Percentiles rank a stretch among this genome's conserved stretches.
These are phyloP conservation scores for Euphydryas editha DNA, from an alignment of 2,888 invertebrate species.

Conservation along the genomic window DNA sequence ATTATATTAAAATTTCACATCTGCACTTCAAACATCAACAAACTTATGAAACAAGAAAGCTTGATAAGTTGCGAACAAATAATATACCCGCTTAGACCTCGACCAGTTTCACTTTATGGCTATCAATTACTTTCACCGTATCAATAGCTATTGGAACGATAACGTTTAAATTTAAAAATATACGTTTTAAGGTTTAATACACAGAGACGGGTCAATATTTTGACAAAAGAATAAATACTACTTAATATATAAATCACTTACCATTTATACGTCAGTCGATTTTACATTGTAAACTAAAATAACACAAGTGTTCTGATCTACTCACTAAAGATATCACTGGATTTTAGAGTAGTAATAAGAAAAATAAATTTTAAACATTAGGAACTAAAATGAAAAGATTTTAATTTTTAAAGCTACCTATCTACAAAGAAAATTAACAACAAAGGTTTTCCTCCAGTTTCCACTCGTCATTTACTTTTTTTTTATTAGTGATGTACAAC, in stretches of 20 bases:
- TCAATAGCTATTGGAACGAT: slow-evolving; percentile 6
- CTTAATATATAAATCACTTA: slow-evolving; percentile 51
- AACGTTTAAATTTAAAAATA: slow-evolving; percentile 11
- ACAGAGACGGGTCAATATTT: slow-evolving; percentile 26
- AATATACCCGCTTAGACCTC: slow-evolving; percentile 6
- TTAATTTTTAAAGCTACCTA: slow-evolving; percentile 32
- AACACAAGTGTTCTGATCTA: slow-evolving; percentile 28
- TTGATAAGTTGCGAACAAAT: slow-evolving; percentile 1
- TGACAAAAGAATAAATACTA: slow-evolving; percentile 28
- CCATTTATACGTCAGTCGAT: slow-evolving; percentile 61
- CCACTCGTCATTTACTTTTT: slow-evolving; percentile 38
- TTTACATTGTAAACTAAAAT: slow-evolving; percentile 61
- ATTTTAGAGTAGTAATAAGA: slow-evolving; percentile 23
- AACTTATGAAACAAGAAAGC: slow-evolving; percentile 1
- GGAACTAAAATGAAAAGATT: slow-evolving; percentile 24
- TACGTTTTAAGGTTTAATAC: neutral
- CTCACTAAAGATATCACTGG: slow-evolving; percentile 31
- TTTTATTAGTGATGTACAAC: slow-evolving; percentile 30
- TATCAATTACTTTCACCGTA: slow-evolving; percentile 39
- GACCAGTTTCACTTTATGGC: slow-evolving; percentile 28
- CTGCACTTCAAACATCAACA: slow-evolving; percentile 3
- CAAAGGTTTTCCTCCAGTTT: slow-evolving; percentile 46
- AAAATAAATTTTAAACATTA: slow-evolving; percentile 28
- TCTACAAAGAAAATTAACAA: slow-evolving; percentile 45
- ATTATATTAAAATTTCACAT: neutral